These are phyloP conservation scores for Ceratosolen solmsi DNA, from an alignment of 1,140 invertebrate genomes.

Conservation along the genomic window DNA sequence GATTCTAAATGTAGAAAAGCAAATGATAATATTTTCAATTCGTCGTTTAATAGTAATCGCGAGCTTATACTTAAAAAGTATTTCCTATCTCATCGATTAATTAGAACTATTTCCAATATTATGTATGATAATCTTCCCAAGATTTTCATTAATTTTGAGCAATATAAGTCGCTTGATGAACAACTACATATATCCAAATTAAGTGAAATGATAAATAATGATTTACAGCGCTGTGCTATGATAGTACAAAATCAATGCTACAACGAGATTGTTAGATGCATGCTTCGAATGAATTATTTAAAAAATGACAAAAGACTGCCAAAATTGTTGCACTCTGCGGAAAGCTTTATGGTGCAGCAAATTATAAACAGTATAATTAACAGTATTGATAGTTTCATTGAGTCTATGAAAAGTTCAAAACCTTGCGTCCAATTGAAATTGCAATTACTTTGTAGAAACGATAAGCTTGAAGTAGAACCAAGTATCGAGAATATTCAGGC, in stretches of 20 bases:
- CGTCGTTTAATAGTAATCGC: conserved; percentile 53
- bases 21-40: not conserved
- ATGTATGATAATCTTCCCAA: conserved; percentile 58
- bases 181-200: conserved; percentile 53
- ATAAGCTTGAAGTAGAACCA: conserved; percentile 61
- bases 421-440: conserved; percentile 65
- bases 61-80: conserved; percentile 58
- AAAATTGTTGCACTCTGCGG: conserved; percentile 62
- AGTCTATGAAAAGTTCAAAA: conserved; percentile 56
- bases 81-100: conserved; percentile 64
- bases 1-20: not conserved
- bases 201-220: conserved; percentile 51
- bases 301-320: conserved; percentile 49
- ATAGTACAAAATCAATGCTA: conserved; percentile 64
- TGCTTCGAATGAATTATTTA: conserved; percentile 53
- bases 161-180: conserved; percentile 44
- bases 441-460: conserved; percentile 61
- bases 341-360: conserved; percentile 65
- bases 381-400: conserved; percentile 66
- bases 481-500: conserved; percentile 60
- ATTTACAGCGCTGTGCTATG: conserved; percentile 56
- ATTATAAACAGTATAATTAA: conserved; percentile 66
- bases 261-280: conserved; percentile 56
- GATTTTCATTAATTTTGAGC: conserved; percentile 52
- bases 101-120: conserved; percentile 60